Conservation (phyloP, 2,888 invertebrate species). For the Linnaemya tessellans region DNA sequence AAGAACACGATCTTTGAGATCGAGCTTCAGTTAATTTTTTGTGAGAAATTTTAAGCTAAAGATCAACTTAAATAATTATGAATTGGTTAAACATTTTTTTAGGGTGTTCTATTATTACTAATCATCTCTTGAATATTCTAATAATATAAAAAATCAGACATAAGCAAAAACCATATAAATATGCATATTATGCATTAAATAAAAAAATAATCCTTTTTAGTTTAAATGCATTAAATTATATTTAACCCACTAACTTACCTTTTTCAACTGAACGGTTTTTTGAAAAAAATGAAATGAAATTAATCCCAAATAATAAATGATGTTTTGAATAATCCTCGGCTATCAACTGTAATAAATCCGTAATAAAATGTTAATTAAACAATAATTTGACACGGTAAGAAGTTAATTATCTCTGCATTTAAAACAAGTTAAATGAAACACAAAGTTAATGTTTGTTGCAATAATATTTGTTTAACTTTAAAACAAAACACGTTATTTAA, state of each 20-base stretch:
- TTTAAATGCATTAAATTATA: constrained; percentile 10
- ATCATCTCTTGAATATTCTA: too few relatives aligned
- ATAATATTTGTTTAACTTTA: neutral
- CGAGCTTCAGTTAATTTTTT: too few relatives aligned
- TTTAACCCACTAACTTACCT: constrained; percentile 58
- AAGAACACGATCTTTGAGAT: too few relatives aligned
- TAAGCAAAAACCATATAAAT: too few relatives aligned
- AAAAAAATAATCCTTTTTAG: neutral
- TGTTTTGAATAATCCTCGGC: constrained; percentile 39
- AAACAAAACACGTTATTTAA: constrained; percentile 3
- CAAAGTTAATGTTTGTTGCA: constrained; percentile 1
- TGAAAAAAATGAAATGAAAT: constrained; percentile 11
- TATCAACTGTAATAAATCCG: constrained; percentile 67
- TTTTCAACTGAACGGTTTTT: constrained; percentile 51
- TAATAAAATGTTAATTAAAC: constrained; percentile 45
- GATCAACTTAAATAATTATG: too few relatives aligned
- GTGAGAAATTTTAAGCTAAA: too few relatives aligned
- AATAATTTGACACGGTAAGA: constrained; percentile 34
- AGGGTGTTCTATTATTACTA: too few relatives aligned
- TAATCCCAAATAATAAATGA: constrained; percentile 63
- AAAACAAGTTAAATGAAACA: constrained; percentile 31
- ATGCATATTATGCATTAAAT: too few relatives aligned
- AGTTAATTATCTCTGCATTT: neutral
- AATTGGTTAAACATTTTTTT: too few relatives aligned
- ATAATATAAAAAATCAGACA: too few relatives aligned